These are phyloP conservation scores for Drosophila mayri DNA, from an alignment of 1,140 invertebrate species.

Conservation along the genomic window DNA sequence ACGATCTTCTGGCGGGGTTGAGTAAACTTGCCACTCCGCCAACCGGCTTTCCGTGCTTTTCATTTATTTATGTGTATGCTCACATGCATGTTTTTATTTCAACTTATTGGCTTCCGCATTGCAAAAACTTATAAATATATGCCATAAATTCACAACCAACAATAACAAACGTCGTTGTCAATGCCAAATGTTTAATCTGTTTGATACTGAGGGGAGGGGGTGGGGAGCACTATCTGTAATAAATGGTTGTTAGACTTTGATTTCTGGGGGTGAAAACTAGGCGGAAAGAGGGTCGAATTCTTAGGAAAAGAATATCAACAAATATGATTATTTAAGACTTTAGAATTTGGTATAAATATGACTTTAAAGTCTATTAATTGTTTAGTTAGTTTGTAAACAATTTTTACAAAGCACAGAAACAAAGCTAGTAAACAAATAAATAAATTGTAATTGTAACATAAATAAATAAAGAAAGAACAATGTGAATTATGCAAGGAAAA, in stretches of 20 bases:
- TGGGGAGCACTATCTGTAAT: background rate
- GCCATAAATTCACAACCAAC: background rate
- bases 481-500: background rate
- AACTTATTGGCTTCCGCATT: conserved; percentile 64
- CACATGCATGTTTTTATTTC: conserved; percentile 18
- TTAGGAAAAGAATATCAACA: too few relatives aligned
- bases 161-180: conserved; percentile 44
- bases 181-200: conserved; percentile 58
- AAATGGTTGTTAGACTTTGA: background rate
- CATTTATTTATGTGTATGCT: conserved; percentile 26
- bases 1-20: conserved; percentile 66
- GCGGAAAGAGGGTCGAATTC: too few relatives aligned
- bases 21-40: conserved; percentile 53
- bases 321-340: too few relatives aligned
- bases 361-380: background rate
- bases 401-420: background rate
- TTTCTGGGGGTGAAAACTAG: background rate
- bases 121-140: conserved; percentile 34
- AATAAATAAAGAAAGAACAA: background rate
- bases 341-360: too few relatives aligned
- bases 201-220: background rate
- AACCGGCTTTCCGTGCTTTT: conserved; percentile 73
- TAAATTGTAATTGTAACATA: background rate
- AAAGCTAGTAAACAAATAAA: background rate
- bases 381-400: too few relatives aligned